phyloP scores from a whole-genome alignment of 2,113 vertebrate genomes.

The Trinectes maculatus region DNA sequence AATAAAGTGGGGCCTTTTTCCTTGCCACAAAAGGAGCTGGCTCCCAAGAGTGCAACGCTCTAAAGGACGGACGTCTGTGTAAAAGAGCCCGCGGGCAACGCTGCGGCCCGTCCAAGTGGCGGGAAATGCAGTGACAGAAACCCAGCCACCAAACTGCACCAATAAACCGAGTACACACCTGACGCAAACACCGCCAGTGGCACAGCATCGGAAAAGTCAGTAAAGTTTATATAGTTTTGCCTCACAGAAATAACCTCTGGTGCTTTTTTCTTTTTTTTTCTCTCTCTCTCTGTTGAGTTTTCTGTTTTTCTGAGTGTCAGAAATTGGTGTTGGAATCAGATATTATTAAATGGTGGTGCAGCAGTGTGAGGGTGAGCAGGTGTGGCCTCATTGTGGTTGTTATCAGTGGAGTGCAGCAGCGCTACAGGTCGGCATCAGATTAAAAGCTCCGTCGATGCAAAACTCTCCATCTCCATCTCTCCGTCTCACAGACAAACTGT shows the following conservation, averaged over 20 bases:
- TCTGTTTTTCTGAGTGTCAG: background rate
- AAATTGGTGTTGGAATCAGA: no score
- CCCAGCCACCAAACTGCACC: conserved; percentile 23
- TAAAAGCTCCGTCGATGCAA: conserved; percentile 45
- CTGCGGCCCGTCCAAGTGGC: conserved; percentile 28
- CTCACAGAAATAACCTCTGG: conserved; percentile 30
- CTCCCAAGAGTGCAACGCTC: conserved; percentile 54
- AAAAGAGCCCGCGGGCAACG: conserved; percentile 64
- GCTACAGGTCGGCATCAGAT: conserved; percentile 75
- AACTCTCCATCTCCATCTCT: conserved; percentile 17
- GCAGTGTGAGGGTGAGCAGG: conserved; percentile 68
- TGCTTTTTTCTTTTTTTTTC: background rate
- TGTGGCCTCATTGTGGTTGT: conserved; percentile 82
- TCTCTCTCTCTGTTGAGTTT: no score
- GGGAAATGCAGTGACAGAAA: conserved; percentile 58
- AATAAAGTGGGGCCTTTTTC: conserved; percentile 66
- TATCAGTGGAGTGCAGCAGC: conserved; percentile 68
- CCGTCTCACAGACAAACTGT: conserved; percentile 13
- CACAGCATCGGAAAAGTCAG: conserved; percentile 36
- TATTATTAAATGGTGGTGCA: conserved; percentile 35
- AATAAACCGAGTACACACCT: conserved; percentile 57
- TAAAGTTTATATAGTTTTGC: conserved; percentile 38
- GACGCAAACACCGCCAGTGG: conserved; percentile 34
- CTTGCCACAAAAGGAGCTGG: conserved; percentile 71
- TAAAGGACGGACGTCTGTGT: conserved; percentile 48